Evolutionary conservation across 2,888 invertebrate genomes (phyloP), one percentile per base, ranked within the genome.

Genomic region (Theristus sp.): DNA sequence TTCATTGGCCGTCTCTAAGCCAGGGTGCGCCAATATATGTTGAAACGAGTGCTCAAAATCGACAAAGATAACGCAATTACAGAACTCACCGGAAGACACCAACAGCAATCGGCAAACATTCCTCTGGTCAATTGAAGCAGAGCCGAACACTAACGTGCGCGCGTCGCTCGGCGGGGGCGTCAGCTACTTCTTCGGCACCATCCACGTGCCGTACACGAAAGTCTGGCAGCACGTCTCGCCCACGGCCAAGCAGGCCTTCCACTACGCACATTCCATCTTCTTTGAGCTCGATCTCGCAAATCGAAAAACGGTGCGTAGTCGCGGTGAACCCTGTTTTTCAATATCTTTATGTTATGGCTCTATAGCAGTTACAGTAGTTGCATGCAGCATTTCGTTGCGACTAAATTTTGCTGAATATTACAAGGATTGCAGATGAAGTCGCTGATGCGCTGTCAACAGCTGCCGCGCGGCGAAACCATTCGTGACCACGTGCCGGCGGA

Each of bases 251-350:
- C 67, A 72, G 59, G 80, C 80, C n/a, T 80, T 81, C 69, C 67
- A 72, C 22, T 68, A 71, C 26, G 70, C 78, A 10, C 77, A 80
- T 62, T 73, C 75, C 38, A 75, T 80, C 25, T 75, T 78, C 67
- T 78, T 81, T 67, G 81, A 81, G 67, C 71, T 81, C 60, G 79
- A 80, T 68, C 70, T 81, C 47, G 79, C 78, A 3, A 76, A 80
- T 67, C 74, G 76, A 0, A 73, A 74, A 66, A 78, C 79, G 10
- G 72, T 78, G 30, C 68, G 75, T n/a, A n/a, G n/a, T n/a, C n/a
- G n/a, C n/a, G n/a, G n/a, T 38, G 38, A 38, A 13, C 38, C 17
- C 17, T 38, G 38, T 6, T 38, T 38, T 38, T 38, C 10, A 38
- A 38, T 38, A n/a, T n/a, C n/a, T n/a, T n/a, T n/a, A n/a, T n/a